Conservation (phyloP, 2,888 invertebrate genomes). For the Zonitis immaculata region DNA sequence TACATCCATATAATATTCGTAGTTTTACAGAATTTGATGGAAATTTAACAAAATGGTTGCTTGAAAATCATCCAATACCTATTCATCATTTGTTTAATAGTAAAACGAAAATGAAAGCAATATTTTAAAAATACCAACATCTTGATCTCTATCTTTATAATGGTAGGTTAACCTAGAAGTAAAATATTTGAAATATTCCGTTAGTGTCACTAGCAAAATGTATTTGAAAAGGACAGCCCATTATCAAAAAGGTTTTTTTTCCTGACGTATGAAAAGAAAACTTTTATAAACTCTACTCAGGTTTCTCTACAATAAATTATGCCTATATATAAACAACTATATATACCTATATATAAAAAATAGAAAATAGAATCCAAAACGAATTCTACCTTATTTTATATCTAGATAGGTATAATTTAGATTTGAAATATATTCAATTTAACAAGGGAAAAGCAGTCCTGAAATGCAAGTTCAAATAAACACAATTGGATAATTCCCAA, state of each 20-base stretch:
- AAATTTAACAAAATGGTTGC: not conserved
- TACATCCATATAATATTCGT: no score
- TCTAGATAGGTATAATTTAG: not conserved
- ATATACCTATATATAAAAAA: no score
- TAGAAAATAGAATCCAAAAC: not conserved
- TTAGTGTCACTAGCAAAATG: conserved; percentile 30
- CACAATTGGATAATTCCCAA: conserved; percentile 10
- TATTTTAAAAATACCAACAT: conserved; percentile 28
- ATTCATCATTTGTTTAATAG: not conserved
- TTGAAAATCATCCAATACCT: not conserved
- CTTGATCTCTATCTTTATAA: conserved; percentile 23
- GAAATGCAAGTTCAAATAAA: not conserved
- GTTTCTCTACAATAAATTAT: conserved; percentile 16
- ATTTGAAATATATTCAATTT: not conserved
- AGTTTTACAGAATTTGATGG: not conserved
- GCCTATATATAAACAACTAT: no score
- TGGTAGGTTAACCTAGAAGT: conserved; percentile 28
- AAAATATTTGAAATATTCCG: conserved; percentile 30
- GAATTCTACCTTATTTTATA: not conserved
- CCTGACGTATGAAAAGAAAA: conserved; percentile 9
- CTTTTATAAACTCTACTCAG: conserved; percentile 10
- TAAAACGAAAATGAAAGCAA: conserved; percentile 14
- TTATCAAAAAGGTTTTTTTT: conserved; percentile 13
- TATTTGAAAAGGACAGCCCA: conserved; percentile 19
- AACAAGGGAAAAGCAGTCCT: not conserved